These are phyloP conservation scores for Conistra vaccinii DNA, from an alignment of 2,888 invertebrate genomes.

Conservation along the genomic window DNA sequence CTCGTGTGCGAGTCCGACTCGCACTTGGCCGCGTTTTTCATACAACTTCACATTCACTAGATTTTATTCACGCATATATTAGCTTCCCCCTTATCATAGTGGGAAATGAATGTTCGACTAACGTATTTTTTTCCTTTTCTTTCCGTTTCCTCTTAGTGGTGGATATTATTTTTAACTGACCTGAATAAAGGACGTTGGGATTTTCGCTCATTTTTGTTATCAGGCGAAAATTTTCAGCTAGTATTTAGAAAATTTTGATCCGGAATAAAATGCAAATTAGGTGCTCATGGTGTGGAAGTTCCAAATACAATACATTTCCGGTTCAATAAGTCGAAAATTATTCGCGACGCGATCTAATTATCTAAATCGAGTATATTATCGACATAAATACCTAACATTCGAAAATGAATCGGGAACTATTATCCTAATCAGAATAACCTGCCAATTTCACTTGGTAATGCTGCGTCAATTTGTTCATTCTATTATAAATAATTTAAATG, in stretches of 20 bases:
- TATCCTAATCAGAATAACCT: slow-evolving; percentile 47
- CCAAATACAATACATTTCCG: slow-evolving; percentile 27
- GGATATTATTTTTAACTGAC: slow-evolving; percentile 31
- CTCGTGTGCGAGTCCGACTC: too few relatives aligned
- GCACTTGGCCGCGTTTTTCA: slow-evolving; percentile 22
- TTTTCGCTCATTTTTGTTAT: slow-evolving; percentile 6
- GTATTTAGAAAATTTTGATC: not conserved
- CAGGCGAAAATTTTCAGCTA: not conserved
- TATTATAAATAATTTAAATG: slow-evolving; percentile 66
- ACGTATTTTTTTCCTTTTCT: slow-evolving; percentile 31
- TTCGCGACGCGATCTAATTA: slow-evolving; percentile 33
- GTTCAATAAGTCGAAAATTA: slow-evolving; percentile 36
- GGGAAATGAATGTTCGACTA: slow-evolving; percentile 34
- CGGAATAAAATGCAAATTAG: not conserved
- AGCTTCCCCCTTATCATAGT: slow-evolving; percentile 36
- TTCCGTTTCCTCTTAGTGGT: slow-evolving; percentile 31
- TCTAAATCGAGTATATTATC: slow-evolving; percentile 23
- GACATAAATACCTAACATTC: slow-evolving; percentile 34
- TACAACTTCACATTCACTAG: slow-evolving; percentile 28
- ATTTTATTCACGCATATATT: slow-evolving; percentile 36
- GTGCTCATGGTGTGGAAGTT: slow-evolving; percentile 9
- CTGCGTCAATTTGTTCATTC: slow-evolving; percentile 48
- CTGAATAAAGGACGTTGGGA: slow-evolving; percentile 30
- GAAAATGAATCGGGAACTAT: slow-evolving; percentile 46
- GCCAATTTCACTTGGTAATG: slow-evolving; percentile 42